Base-by-base conservation (phyloP, 2,113 vertebrate genomes). In the Anhinga rufa region DNA sequence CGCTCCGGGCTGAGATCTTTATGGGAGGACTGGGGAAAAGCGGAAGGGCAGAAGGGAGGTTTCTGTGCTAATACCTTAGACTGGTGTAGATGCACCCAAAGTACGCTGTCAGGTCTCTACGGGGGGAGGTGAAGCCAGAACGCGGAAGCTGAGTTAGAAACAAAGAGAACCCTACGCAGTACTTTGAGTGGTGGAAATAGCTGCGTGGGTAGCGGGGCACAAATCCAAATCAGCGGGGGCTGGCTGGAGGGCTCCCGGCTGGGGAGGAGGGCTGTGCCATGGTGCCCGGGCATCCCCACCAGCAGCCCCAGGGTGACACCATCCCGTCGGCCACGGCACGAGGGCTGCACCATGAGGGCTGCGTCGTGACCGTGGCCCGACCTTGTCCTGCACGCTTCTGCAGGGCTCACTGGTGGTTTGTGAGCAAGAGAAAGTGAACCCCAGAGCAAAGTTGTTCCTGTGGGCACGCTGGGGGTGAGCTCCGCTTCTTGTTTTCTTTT, bases 281-380 rank as follows among this genome's bases (percentile, higher is more conserved):
- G 9, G 29, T 3, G 2, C 29, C 64, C 9, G 42, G 64, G 40
- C 20, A 2, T 48, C 65, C 65, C 44, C 5, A 12, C 66, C 44
- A 18, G 32, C 44, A n/a, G 32, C 44, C 65, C 66, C 66, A 5
- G 44, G 10, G 16, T 2, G 15, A 25, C 4, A 4, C 65, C 2
- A 2, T 25, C 64, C 42, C 0, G 10, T 6, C 2, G 42, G 42
- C n/a, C 5, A 8, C 9, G 20, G 19, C 57, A 22, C 6, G 21
- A 15, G 13, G 57, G 57, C 34, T 38, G 60, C 6, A 5, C 8
- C 16, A 24, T 8, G 60, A 26, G 0, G 62, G 38, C 42, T 16
- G 31, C 10, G 2, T 5, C 6, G 3, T 34, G 10, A 25, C 31
- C 6, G 5, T 17, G 44, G 46, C 22, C 8, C 6, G 17, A 18